Base-by-base conservation (phyloP, 35 echinoderm and acorn worm species). In the Patiria miniata region DNA sequence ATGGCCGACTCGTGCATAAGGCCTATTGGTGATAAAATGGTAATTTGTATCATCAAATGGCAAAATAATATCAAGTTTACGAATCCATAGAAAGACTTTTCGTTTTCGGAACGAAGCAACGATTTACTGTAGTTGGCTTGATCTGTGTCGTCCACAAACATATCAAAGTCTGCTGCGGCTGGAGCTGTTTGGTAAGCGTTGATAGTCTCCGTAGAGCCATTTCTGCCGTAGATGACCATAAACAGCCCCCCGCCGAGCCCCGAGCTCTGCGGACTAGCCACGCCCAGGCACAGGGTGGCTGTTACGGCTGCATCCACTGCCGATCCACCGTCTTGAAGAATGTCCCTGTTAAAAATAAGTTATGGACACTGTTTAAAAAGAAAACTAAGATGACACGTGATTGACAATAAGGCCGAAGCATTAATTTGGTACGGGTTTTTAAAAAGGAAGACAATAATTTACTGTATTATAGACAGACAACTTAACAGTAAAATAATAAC, bases 271-370 rank as follows among this genome's bases (percentile, higher is more conserved):
- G 81, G 61, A 50, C 90, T 85, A 2, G 90, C 79, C 9, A 94
- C 83, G 16, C 93, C 93, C 5, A 94, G 36, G 57, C 93, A 94
- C 0, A 94, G 39, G 56, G 42, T 39, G 21, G 88, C 65, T 12
- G 93, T 90, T 2, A 94, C 90, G 4, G 93, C 87, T 39, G 88
- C 54, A 73, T 94, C 93, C 0, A 94, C 88, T 5, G 93, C 93
- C 1, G 93, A 90, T 19, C 93, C 93, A 57, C 80, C 80, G 1
- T 26, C 23, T 16, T 32, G 37, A 21, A 94, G 78, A 78, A 94
- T 86, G 54, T 61, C 77, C 39, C 93, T 94, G 78, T 80, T 39
- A 7, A 44, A 40, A 55, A 40, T 7, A 57, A 10, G 26, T 30
- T 15, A 86, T 28, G 39, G 30, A 39, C n/a, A n/a, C n/a, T n/a